Conservation (phyloP, 2,113 vertebrate species). For the Lophura nycthemera region DNA sequence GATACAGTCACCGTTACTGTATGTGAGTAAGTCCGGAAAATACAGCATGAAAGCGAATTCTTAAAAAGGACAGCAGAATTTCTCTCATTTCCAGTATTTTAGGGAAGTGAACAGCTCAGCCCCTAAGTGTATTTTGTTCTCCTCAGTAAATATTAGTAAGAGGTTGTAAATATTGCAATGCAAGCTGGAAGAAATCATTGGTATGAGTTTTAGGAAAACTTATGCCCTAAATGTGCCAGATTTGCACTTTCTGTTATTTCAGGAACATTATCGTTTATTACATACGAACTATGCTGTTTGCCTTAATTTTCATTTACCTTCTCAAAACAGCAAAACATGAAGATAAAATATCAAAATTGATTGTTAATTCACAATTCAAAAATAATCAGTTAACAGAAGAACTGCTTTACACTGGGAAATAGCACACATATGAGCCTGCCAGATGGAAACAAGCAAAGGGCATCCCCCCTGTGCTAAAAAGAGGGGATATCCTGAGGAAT, state of each 20-base stretch:
- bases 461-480: neutral
- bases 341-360: neutral
- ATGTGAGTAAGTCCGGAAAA: constrained; percentile 24
- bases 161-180: neutral
- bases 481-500: neutral
- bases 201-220: neutral
- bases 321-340: neutral
- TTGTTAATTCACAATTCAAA: neutral
- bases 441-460: neutral
- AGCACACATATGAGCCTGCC: accelerated
- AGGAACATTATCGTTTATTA: neutral
- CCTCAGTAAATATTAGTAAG: neutral
- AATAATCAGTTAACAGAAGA: neutral
- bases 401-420: neutral
- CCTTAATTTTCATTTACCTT: neutral
- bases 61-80: neutral
- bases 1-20: neutral
- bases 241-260: neutral
- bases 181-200: neutral
- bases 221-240: neutral
- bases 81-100: neutral
- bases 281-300: neutral
- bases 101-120: constrained; percentile 37
- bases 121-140: neutral
- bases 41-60: neutral